Conservation (phyloP, 2,888 invertebrate genomes). For the Pogonocherus hispidulus region DNA sequence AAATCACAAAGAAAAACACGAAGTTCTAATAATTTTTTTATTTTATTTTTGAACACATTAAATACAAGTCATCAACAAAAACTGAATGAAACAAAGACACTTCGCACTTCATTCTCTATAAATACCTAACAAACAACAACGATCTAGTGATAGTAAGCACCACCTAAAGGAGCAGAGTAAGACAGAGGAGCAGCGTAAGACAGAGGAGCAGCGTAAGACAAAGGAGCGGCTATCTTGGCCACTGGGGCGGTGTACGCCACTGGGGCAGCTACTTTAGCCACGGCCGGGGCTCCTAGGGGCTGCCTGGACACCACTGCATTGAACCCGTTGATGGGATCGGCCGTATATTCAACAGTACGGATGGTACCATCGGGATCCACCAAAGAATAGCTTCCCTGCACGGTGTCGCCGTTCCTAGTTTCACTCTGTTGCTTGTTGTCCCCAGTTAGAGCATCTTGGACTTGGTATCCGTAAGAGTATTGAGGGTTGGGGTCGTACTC, state of each 20-base stretch:
- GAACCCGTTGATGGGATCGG: constrained; percentile 72
- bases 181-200: no score
- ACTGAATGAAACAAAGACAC: background rate
- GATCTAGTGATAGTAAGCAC: background rate
- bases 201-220: constrained; percentile 38
- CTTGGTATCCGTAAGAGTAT: constrained; percentile 73
- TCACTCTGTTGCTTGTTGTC: constrained; percentile 75
- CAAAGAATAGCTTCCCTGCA: constrained; percentile 72
- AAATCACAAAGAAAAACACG: no score
- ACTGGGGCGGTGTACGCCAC: constrained; percentile 38
- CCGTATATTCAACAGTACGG: constrained; percentile 76
- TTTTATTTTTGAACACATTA: no score
- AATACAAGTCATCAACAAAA: no score
- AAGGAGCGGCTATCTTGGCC: background rate
- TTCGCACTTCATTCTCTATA: background rate
- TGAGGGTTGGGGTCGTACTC: constrained; percentile 68
- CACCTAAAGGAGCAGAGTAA: no score
- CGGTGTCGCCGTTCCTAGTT: constrained; percentile 74
- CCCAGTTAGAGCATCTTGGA: constrained; percentile 72
- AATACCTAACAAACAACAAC: background rate
- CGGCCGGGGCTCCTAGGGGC: constrained; percentile 55
- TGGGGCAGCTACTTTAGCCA: constrained; percentile 39
- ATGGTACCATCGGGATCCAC: constrained; percentile 75
- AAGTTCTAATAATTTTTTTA: no score
- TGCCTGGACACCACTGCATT: constrained; percentile 73